Evolutionary conservation across 2,797 vertebrate genomes (phyloP), one percentile per base, ranked within the genome.

Genomic region (Euphonia xanthogaster): DNA sequence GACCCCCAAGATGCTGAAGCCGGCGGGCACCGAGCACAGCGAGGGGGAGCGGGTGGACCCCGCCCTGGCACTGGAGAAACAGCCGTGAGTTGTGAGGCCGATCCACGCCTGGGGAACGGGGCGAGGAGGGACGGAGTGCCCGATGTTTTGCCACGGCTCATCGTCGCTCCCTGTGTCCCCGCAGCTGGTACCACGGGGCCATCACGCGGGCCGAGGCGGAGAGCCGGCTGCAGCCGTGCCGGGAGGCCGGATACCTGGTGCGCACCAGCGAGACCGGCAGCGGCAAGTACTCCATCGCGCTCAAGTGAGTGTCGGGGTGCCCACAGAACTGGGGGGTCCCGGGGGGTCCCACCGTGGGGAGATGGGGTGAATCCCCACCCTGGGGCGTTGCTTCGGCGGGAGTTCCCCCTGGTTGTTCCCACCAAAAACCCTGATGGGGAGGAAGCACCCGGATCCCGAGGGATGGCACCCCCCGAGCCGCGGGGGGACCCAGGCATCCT

Each of bases 281-380:
- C 97, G 99, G 99, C 98, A 99, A 99, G 92, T 99, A 99, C 97
- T 99, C 99, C 97, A 99, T 99, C 11, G 99, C 99, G 18, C 98
- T 99, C 15, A 99, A 99, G 99, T 99, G 97, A 99, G 99, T 90
- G 80, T 65, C 27, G 11, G 66, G 60, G 54, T 14, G 0, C 15
- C 40, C 11, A 4, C 7, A 4, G 25, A 4, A 12, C 0, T 10
- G 55, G 9, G 45, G 61, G 28, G 13, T 7, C 18, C 44, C 1
- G 4, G 39, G 7, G 10, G 28, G 11, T 12, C 44, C 42, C 47
- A 28, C 15, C 13, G 13, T 4, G 51, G 75, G n/a, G 23, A 15
- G 22, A 23, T 4, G 40, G 18, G 16, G 31, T 1, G 27, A 48
- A 47, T 51, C 35, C n/a, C 12, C 30, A 25, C 21, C 6, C 24